phyloP scores from a whole-genome alignment of 2,113 vertebrate genomes.

The Ictalurus punctatus region DNA sequence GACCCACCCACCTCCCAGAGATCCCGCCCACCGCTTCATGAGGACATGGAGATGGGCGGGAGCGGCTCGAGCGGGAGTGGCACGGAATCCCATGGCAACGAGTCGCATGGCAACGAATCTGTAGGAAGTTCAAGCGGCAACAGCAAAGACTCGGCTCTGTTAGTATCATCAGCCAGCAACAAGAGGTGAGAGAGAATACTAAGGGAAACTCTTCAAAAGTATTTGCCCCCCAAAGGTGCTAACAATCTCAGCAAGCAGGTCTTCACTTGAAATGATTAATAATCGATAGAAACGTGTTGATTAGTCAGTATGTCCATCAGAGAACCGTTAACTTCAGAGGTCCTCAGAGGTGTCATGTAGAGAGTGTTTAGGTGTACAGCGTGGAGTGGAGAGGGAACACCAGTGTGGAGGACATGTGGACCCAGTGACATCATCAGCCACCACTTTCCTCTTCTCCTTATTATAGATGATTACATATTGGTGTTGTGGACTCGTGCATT shows the following conservation, averaged over 20 bases:
- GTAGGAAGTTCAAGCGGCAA: conserved; percentile 73
- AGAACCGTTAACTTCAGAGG: background rate
- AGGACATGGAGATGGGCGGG: conserved; percentile 85
- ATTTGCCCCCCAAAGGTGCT: background rate
- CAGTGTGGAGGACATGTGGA: background rate
- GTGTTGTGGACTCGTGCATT: background rate
- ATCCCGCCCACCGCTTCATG: conserved; percentile 67
- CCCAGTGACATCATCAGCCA: background rate
- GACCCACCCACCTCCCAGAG: conserved; percentile 50
- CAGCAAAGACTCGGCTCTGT: conserved; percentile 77
- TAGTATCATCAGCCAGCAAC: conserved; percentile 75
- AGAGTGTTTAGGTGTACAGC: background rate
- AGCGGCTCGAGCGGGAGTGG: conserved; percentile 81
- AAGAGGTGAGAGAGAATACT: conserved; percentile 74
- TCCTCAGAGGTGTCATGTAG: background rate
- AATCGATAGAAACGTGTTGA: background rate
- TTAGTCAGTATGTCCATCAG: background rate
- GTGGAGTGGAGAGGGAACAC: background rate
- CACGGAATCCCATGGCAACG: conserved; percentile 81
- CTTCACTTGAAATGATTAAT: background rate
- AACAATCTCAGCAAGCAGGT: background rate
- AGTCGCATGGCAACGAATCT: conserved; percentile 77
- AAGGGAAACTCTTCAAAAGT: background rate
- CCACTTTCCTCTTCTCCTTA: background rate
- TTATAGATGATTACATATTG: background rate